Evolutionary conservation across 2,888 invertebrate species (phyloP), one percentile per base, ranked within the genome.

Genomic region (Charanyca ferruginea): DNA sequence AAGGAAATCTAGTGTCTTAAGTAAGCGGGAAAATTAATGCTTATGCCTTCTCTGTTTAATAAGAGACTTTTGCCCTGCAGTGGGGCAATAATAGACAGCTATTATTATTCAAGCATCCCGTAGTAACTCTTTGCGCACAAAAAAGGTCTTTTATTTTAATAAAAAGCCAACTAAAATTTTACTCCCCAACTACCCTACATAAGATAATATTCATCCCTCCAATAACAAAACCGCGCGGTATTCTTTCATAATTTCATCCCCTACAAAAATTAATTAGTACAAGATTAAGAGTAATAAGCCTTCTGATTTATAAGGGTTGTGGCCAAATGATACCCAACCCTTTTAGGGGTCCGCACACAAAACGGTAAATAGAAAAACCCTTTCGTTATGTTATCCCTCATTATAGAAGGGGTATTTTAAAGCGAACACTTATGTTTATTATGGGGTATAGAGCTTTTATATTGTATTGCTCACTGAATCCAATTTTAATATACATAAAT

Each of bases 211-310:
- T 60, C 58, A 66, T 64, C 52, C 59, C 52, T 48, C 9, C 58
- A 69, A 44, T 41, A 77, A 68, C 55, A 18, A 63, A 60, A 72
- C 66, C 42, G 11, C 54, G 25, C 48, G 55, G 54, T 48, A 60
- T 76, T 74, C 80, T 78, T 80, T 84, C 64, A 79, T 81, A 84
- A 87, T 79, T 83, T 75, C 67, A 80, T 78, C 69, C 80, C 78
- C 66, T 77, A 82, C 83, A 85, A 88, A 89, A 89, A 89, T 87
- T 90, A 89, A 90, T 90, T 89, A 87, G 76, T 82, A 62, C 72
- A 72, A 86, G 87, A 89, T 89, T 89, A 88, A 84, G 85, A 85
- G 85, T 84, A 89, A 89, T 89, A 89, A 87, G 82, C 81, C 76
- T 69, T 25, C 68, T 85, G 89, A 89, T 89, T 89, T 89, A 89